Percentiles rank a stretch among this genome's conserved stretches.
These are phyloP conservation scores for Ahaetulla prasina DNA, from an alignment of 2,113 vertebrate genomes.

Conservation along the genomic window DNA sequence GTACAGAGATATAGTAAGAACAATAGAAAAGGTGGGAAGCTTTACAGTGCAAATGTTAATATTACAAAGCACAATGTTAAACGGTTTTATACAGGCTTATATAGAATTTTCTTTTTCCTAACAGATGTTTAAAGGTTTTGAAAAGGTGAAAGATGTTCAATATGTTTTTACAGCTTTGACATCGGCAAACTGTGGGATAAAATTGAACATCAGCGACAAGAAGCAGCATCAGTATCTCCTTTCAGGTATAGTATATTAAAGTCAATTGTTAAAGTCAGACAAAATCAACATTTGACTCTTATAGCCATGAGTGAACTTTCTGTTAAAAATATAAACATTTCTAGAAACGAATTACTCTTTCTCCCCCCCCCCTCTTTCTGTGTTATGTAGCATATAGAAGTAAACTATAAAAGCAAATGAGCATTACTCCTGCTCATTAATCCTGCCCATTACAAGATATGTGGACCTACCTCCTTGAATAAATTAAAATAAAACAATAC, in stretches of 20 bases:
- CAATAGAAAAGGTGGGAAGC: background rate
- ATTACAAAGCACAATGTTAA: background rate
- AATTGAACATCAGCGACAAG: slow-evolving; percentile 84
- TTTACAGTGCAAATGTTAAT: background rate
- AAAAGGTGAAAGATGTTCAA: slow-evolving; percentile 84
- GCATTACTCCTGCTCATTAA: no score
- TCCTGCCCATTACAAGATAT: background rate
- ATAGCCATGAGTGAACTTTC: background rate
- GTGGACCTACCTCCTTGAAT: background rate
- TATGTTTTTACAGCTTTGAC: slow-evolving; percentile 87
- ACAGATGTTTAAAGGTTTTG: slow-evolving; percentile 94
- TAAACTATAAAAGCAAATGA: background rate
- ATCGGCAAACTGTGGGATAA: slow-evolving; percentile 85
- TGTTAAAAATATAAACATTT: background rate
- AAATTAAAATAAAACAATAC: background rate
- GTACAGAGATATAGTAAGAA: background rate
- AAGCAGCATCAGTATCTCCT: slow-evolving; percentile 88
- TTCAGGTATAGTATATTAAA: slow-evolving; percentile 77
- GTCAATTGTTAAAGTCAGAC: background rate
- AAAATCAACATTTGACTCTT: background rate
- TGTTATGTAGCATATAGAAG: background rate
- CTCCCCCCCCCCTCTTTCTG: background rate
- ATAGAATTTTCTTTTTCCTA: background rate
- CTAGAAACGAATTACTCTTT: background rate
- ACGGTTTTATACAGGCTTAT: background rate